Base-by-base conservation (phyloP, 2,888 invertebrate species). In the Crepidodera aurea region DNA sequence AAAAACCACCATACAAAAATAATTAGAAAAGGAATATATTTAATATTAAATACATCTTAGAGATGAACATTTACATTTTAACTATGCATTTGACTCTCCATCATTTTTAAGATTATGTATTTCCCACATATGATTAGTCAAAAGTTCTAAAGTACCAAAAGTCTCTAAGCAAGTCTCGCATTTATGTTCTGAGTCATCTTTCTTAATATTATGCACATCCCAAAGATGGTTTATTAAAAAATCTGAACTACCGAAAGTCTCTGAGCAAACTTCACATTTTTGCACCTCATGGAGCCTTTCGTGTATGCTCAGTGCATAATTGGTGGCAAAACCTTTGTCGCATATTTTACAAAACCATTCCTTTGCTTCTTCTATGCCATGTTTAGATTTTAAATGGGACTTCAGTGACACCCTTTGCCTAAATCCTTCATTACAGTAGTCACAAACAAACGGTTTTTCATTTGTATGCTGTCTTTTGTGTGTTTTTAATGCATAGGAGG, bases 341-440 rank as follows among this genome's bases (percentile, higher is more conserved):
- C 75, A 75, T 10, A 48, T 62, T 12, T 71, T 68, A 65, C 75
- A 75, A 55, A 70, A 66, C 29, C 63, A 65, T 10, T 65, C 67
- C 48, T 73, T 71, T 19, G 69, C 69, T 54, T 73, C 72, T 32
- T 72, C 65, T 40, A 73, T 60, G 6, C 71, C 71, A 62, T 76
- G 76, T 48, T 73, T 73, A n/a, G 73, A 75, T 62, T 74, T 77
- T 18, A 76, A 51, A 63, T 77, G 76, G 1, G 74, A 73, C 19
- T 71, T 70, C 13, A 77, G 51, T 0, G 76, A 76, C 4, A 77
- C 75, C 37, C 71, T 66, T 51, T 77, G 76, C 27, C 75, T 63
- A 42, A 75, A 73, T 12, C 73, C 72, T 56, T 73, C 73, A 12
- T 64, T 60, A 34, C 74, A 73, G 39, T 69, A 60, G 13, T 72